These are phyloP conservation scores for Ursus arctos DNA, from an alignment of 2,113 vertebrate species.

Conservation along the genomic window DNA sequence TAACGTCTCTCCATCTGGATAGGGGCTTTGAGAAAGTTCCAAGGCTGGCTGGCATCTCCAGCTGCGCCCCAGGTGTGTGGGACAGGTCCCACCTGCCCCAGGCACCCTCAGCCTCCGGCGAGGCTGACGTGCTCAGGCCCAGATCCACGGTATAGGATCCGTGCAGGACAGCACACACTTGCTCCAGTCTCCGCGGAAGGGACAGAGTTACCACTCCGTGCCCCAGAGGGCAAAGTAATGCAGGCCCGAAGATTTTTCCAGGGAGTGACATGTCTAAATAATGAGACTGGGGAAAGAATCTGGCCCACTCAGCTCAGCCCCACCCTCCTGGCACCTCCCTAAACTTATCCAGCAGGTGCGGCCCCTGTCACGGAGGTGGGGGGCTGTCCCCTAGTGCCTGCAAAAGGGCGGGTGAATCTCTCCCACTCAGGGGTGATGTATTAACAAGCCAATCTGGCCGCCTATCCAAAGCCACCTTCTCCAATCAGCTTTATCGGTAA, in stretches of 20 bases:
- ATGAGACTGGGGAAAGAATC: neutral
- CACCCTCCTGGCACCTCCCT: neutral
- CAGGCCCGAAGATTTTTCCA: neutral
- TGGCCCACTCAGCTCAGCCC: neutral
- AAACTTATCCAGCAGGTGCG: neutral
- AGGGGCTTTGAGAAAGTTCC: conserved; percentile 10
- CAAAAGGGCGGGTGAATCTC: neutral
- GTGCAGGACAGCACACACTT: accelerated
- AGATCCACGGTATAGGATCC: neutral
- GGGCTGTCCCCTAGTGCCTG: neutral
- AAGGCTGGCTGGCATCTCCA: neutral
- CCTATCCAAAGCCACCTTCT: neutral
- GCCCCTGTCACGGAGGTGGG: neutral
- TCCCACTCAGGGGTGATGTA: neutral
- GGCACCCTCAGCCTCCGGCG: neutral
- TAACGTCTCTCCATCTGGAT: conserved; percentile 13
- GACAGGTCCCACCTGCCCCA: neutral
- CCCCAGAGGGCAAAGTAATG: neutral
- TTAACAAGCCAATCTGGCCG: neutral
- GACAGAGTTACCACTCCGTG: neutral
- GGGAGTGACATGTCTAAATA: neutral
- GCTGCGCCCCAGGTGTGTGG: neutral
- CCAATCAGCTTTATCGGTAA: neutral
- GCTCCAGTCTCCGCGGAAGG: accelerated
- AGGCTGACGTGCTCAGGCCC: neutral